Percentiles rank a stretch among this genome's conserved stretches.
These are phyloP conservation scores for Pygoscelis antarcticus DNA, from an alignment of 2,113 vertebrate species.

Conservation along the genomic window DNA sequence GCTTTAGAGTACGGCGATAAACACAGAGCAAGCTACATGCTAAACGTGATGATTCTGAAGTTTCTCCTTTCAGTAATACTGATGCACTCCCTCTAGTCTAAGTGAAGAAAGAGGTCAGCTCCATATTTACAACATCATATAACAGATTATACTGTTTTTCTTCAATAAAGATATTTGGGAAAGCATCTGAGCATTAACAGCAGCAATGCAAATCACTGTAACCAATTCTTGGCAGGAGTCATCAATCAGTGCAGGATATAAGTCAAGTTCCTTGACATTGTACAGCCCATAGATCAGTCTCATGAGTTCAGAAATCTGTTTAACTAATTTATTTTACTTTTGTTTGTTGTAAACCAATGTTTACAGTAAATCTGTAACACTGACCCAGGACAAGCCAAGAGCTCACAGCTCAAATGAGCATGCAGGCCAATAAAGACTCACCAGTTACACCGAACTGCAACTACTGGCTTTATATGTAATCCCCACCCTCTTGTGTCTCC, in stretches of 20 bases:
- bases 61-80: not conserved
- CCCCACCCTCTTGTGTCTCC: not conserved
- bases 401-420: not conserved
- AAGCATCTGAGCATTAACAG: not conserved
- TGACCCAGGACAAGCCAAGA: not conserved
- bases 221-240: not conserved
- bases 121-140: not conserved
- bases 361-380: not conserved
- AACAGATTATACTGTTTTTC: not conserved
- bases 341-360: no score
- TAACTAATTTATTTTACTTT: not conserved
- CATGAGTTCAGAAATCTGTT: not conserved
- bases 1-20: not conserved
- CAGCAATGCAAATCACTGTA: not conserved
- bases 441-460: not conserved
- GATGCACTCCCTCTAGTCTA: not conserved
- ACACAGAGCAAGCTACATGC: not conserved
- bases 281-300: not conserved
- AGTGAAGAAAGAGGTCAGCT: not conserved
- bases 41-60: not conserved
- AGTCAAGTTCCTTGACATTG: not conserved
- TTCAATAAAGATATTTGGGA: not conserved
- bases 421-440: not conserved
- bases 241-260: not conserved
- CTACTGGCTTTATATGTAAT: not conserved